Conservation (phyloP, 30 jellyfish, hydroid and myxozoan genomes). For the Turritopsis dohrnii region DNA sequence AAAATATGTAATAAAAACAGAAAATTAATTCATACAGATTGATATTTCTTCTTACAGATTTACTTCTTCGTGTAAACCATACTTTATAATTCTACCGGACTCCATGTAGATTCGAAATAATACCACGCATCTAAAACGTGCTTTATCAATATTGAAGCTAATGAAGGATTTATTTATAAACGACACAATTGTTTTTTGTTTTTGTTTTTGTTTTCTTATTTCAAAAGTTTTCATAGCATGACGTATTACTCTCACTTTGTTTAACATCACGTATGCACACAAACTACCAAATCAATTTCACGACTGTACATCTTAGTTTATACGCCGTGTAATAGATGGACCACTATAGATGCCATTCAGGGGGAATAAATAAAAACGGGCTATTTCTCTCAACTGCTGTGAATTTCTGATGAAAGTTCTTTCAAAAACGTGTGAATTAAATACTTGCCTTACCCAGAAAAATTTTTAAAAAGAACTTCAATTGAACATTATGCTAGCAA, state of each 20-base stretch:
- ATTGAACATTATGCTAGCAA: no score
- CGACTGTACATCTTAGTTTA: neutral
- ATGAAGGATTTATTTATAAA: neutral
- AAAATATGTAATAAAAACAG: no score
- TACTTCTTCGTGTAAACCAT: neutral
- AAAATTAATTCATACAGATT: neutral
- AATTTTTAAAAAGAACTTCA: no score
- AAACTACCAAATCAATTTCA: neutral
- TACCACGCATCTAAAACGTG: neutral
- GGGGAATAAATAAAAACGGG: no score
- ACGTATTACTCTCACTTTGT: neutral
- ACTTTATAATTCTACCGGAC: neutral
- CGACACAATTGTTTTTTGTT: neutral
- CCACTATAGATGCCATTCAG: no score
- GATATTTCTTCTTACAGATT: neutral
- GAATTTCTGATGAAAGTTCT: no score
- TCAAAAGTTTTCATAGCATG: neutral
- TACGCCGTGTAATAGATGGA: neutral
- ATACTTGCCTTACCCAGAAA: no score
- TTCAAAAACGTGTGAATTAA: no score
- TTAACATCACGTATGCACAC: neutral
- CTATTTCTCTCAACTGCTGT: no score
- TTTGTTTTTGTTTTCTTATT: neutral
- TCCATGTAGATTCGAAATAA: neutral
- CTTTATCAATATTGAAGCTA: neutral